phyloP scores from a whole-genome alignment of 2,888 invertebrate genomes.

The Ophonus ardosiacus region DNA sequence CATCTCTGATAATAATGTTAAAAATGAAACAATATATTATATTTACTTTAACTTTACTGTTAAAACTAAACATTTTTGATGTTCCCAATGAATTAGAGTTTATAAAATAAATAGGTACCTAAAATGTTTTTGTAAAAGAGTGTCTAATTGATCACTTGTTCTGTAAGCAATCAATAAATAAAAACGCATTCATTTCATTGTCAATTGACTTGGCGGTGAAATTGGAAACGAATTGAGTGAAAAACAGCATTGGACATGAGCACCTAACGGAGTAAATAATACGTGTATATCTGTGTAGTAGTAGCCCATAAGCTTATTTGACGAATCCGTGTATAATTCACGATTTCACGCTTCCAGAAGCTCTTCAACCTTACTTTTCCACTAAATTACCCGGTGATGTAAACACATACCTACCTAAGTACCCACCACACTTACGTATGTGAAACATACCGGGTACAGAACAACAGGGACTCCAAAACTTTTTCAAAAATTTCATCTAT shows the following conservation, averaged over 20 bases:
- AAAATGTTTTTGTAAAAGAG: background rate
- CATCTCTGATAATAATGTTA: too few species aligned
- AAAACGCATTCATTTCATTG: background rate
- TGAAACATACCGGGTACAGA: background rate
- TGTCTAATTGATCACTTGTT: background rate
- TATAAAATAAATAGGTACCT: too few species aligned
- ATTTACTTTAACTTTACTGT: too few species aligned
- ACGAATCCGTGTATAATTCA: slow-evolving; percentile 48
- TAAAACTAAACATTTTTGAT: too few species aligned
- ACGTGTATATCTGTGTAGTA: background rate
- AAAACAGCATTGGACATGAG: slow-evolving; percentile 38
- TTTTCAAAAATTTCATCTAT: background rate
- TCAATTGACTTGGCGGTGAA: background rate
- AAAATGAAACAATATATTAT: too few species aligned
- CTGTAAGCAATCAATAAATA: background rate
- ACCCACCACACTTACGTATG: background rate
- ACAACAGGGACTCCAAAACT: background rate
- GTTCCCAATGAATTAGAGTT: too few species aligned
- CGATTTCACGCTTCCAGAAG: slow-evolving; percentile 40
- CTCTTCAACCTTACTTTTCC: slow-evolving; percentile 49
- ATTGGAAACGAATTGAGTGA: slow-evolving; percentile 28
- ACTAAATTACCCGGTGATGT: slow-evolving; percentile 37
- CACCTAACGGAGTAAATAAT: slow-evolving; percentile 44
- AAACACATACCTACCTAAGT: slow-evolving; percentile 31
- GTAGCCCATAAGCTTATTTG: slow-evolving; percentile 19